Evolutionary conservation across 2,113 vertebrate genomes (phyloP), one percentile per base, ranked within the genome.

Genomic region (Osmerus eperlanus): DNA sequence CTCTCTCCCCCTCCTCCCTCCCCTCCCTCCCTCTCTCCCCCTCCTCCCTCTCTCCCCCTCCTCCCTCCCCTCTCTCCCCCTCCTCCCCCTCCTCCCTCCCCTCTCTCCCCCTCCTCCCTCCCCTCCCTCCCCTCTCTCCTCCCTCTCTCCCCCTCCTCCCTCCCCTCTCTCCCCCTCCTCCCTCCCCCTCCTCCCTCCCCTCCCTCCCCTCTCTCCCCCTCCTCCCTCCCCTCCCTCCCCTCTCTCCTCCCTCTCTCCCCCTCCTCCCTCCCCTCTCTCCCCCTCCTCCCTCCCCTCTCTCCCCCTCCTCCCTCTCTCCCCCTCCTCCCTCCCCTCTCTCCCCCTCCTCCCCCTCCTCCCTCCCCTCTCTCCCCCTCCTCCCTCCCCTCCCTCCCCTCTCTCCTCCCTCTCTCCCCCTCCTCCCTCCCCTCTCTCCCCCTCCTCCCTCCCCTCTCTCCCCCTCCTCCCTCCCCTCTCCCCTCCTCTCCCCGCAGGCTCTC

Each of bases 401-500:
- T 62, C 2, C 63, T 67, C 19, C 59, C 6, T 14, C 36, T 41
- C 36, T 41, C 36, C 36, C 36, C 1, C 36, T 41, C 36, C 36
- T 41, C 7, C 11, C 15, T 41, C 65, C 12, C 32, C 19, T 63
- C 29, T n/a, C 23, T 5, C 1, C 47, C 12, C 56, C 25, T 64
- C 19, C 23, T 21, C 36, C 3, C 7, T 5, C 19, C n/a, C n/a
- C n/a, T n/a, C n/a, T 32, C 13, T 13, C 23, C 13, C 19, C 29
- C 29, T 18, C 19, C 51, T 18, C 21, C 3, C 28, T 4, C 21
- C 23, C 62, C 2, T 65, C n/a, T n/a, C n/a, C n/a, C n/a, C n/a
- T n/a, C 65, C n/a, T 55, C 6, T 28, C 1, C 18, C 63, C 59
- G 2, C 82, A 97, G 96, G 96, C 95, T 3, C 89, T 97, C n/a